Evolutionary conservation across 2,888 invertebrate species (phyloP), one percentile per base, ranked within the genome.

Genomic region (Andrena praecox): DNA sequence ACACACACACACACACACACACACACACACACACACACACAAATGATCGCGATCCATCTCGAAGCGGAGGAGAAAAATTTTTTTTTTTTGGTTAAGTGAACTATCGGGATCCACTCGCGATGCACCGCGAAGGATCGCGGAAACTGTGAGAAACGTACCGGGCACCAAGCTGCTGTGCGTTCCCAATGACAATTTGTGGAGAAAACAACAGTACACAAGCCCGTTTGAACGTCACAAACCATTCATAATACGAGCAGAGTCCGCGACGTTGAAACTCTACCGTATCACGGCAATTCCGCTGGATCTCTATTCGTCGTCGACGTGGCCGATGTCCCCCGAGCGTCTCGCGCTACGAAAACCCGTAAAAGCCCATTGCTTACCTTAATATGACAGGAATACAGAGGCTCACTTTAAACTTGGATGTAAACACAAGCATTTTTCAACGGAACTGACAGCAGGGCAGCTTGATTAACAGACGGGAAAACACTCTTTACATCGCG

Each of bases 351-450:
- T 7, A 42, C 35, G 31, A 12, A 74, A 48, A 52, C 24, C 7
- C 20, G 71, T 80, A 73, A 79, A 80, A 69, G 78, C 82, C 69
- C 74, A 87, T 90, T 89, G 90, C 94, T 93, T 94, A 94, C 95
- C 95, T 95, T 94, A 94, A 94, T 95, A 94, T 95, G 95, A 95
- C 95, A 95, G 95, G 95, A 96, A 95, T 95, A 95, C 95, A 95
- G 95, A 94, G 95, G 94, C 95, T 95, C 95, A 94, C 95, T 95
- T 94, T 95, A 95, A 95, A 95, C 95, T 95, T 95, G 95, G 96
- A 96, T 96, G 97, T 96, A 96, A 96, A 97, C 96, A 97, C 95
- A 96, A 96, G 95, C 95, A 95, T 95, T 95, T 93, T 95, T 94
- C 90, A 90, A 91, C 90, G 83, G 89, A 91, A 94, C 88, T 89